phyloP scores from a whole-genome alignment of 2,113 vertebrate genomes.

The Struthidea cinerea region DNA sequence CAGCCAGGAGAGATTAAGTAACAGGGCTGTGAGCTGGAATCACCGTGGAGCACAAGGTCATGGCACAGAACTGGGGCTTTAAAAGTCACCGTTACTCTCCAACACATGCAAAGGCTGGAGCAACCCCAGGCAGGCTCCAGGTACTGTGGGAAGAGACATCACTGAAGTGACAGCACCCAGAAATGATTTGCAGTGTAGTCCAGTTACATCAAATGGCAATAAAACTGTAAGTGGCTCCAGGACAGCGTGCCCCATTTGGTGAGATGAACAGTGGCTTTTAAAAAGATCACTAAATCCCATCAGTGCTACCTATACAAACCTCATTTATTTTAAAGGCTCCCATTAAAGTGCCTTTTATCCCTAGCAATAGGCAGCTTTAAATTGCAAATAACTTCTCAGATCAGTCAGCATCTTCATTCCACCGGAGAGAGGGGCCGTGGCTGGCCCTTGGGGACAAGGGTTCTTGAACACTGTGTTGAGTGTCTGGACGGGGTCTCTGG shows the following conservation, averaged over 20 bases:
- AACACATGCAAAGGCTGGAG: neutral
- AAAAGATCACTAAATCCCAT: conserved; percentile 36
- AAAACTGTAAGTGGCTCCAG: neutral
- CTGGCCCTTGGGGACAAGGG: neutral
- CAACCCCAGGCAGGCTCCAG: neutral
- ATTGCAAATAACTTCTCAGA: neutral
- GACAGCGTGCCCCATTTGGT: neutral
- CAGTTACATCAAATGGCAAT: neutral
- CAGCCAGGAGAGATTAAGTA: neutral
- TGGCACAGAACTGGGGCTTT: neutral
- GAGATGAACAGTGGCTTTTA: conserved; percentile 8
- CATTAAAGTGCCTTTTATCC: conserved; percentile 5
- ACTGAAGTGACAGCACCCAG: neutral
- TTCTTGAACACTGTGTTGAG: accelerated
- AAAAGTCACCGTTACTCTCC: neutral
- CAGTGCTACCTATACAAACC: neutral
- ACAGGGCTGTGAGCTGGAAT: neutral
- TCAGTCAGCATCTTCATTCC: neutral
- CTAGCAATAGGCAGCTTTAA: neutral
- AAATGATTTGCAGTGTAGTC: neutral
- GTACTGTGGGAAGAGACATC: neutral
- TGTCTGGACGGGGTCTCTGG: neutral
- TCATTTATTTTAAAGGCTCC: conserved; percentile 27
- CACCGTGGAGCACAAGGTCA: neutral
- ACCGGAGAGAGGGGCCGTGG: neutral